Evolutionary conservation across 37 sponge, comb jelly and placozoan genomes (phyloP).

Genomic region (Cliona cf. orientalis): DNA sequence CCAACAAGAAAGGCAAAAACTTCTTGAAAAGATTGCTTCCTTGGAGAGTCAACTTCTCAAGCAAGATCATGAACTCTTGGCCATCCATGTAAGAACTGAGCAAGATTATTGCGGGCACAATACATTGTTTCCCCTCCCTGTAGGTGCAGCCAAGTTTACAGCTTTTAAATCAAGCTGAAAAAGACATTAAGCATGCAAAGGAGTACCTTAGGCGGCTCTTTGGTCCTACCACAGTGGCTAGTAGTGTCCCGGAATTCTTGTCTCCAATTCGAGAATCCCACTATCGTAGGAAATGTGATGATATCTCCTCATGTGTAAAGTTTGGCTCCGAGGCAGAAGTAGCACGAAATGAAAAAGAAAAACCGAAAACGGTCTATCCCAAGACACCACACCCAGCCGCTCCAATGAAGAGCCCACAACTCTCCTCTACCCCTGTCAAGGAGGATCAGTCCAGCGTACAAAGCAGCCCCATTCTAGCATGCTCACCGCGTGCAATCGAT

Average conservation of each 20-base stretch:
- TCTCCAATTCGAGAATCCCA: background rate
- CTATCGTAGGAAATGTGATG: background rate
- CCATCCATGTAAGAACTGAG: background rate
- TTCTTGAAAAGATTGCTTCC: constrained; percentile 27
- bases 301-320: background rate
- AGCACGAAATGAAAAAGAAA: background rate
- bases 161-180: constrained; percentile 11
- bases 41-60: background rate
- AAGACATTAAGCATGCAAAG: background rate
- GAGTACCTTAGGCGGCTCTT: background rate
- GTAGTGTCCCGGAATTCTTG: no score
- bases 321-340: background rate
- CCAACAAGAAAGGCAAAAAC: constrained; percentile 32
- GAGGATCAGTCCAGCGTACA: no score
- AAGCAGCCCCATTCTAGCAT: no score
- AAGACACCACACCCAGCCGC: constrained; percentile 18
- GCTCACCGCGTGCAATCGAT: no score
- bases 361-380: background rate
- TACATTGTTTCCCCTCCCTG: background rate
- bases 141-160: background rate
- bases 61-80: background rate
- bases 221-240: no score
- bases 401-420: background rate
- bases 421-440: constrained; percentile 1
- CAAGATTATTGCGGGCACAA: background rate